These are phyloP conservation scores for Polyommatus iphigenia DNA, from an alignment of 2,888 invertebrate genomes.

Conservation along the genomic window DNA sequence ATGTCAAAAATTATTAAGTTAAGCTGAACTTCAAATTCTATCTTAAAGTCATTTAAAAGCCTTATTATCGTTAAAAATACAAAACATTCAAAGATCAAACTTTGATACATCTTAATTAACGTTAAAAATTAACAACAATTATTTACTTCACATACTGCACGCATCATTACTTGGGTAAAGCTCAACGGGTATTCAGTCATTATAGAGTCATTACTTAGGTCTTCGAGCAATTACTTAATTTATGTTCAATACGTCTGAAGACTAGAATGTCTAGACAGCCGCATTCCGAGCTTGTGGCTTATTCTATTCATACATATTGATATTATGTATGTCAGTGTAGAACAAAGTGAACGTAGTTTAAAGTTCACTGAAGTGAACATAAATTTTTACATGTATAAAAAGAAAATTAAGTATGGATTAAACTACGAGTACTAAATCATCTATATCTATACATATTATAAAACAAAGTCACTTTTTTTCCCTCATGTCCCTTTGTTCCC, in stretches of 20 bases:
- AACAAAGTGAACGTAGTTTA: background rate
- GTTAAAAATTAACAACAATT: background rate
- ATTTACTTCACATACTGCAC: background rate
- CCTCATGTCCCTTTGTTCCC: too few relatives aligned
- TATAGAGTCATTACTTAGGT: background rate
- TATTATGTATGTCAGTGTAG: background rate
- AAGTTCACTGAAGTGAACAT: background rate
- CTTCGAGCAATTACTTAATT: background rate
- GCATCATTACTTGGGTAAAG: background rate
- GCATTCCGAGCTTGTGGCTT: background rate
- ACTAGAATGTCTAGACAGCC: background rate
- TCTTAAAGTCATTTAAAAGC: too few relatives aligned
- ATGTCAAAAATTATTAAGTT: too few relatives aligned
- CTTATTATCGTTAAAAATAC: too few relatives aligned
- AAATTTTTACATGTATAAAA: too few relatives aligned
- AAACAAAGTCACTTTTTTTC: too few relatives aligned
- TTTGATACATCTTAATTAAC: background rate
- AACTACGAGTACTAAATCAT: too few relatives aligned
- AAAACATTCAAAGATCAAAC: too few relatives aligned
- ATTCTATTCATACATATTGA: background rate
- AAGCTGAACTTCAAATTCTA: too few relatives aligned
- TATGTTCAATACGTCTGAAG: slow-evolving; percentile 5
- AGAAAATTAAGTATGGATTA: too few relatives aligned
- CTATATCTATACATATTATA: too few relatives aligned
- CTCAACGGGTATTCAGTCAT: background rate